Percentiles rank a stretch among this genome's conserved stretches.
These are phyloP conservation scores for Piaya cayana DNA, from an alignment of 2,113 vertebrate species.

Conservation along the genomic window DNA sequence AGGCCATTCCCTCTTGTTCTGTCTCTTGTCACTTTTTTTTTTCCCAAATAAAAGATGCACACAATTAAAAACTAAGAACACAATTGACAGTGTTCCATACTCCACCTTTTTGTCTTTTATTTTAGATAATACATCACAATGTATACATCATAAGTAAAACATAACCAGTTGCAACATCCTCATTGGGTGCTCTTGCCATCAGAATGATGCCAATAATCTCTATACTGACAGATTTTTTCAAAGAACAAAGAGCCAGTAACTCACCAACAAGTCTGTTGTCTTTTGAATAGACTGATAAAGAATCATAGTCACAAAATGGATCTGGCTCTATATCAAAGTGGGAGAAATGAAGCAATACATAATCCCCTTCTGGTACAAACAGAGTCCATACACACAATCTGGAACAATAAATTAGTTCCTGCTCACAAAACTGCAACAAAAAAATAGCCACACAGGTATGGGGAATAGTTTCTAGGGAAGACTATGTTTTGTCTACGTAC, in stretches of 20 bases:
- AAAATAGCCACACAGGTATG: rapidly evolving
- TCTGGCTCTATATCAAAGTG: constrained; percentile 79
- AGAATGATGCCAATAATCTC: not conserved
- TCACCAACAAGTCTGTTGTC: constrained; percentile 76
- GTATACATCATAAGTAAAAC: not conserved
- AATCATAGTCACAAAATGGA: constrained; percentile 74
- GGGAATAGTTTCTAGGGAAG: not conserved
- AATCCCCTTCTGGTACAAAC: constrained; percentile 57
- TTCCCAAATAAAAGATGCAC: not conserved
- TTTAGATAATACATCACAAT: not conserved
- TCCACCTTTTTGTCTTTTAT: not conserved
- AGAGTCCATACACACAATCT: constrained; percentile 83
- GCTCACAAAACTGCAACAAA: not conserved
- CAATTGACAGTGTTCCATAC: not conserved
- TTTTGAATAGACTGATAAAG: constrained; percentile 74
- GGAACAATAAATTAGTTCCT: not conserved
- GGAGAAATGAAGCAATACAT: constrained; percentile 76
- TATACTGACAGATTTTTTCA: not conserved
- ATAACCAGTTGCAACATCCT: not conserved
- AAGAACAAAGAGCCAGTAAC: not conserved
- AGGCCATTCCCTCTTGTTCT: too few species aligned
- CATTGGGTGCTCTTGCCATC: not conserved
- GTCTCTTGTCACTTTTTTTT: too few species aligned
- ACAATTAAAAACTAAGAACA: not conserved
- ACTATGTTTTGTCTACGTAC: constrained; percentile 65